Evolutionary conservation across 2,888 invertebrate species (phyloP), one percentile per base, ranked within the genome.

Genomic region (Amphipyra tragopoginis): DNA sequence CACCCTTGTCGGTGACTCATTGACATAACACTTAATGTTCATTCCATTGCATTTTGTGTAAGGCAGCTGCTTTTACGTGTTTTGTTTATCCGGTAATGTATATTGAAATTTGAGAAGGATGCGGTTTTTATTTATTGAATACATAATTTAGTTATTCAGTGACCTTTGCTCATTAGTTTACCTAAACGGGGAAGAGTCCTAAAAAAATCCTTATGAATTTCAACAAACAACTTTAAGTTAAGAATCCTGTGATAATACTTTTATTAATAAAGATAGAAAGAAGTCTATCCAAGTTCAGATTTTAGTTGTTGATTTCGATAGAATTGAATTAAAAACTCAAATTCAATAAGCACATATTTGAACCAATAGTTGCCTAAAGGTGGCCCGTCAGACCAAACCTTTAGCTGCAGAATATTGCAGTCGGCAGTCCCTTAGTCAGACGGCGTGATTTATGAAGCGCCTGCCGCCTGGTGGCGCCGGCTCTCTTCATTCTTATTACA

Each of bases 391-490:
- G 51, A 47, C 21, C 51, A 44, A 50, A 52, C 42, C 56, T 58
- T 75, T 74, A 66, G 48, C 39, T 45, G 47, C 69, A 73, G 33
- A 67, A 47, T 73, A 61, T 68, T 47, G 43, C 45, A 67, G 74
- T 73, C 68, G 73, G 60, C 74, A 67, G 70, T 68, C 70, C 75
- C 75, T 75, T 59, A 68, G 72, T 72, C 74, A 75, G 81, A 70
- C 79, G 57, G 75, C 76, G 83, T 89, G 88, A 88, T 89, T 88
- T 89, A 88, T 87, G 77, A 75, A 66, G 68, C 77, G 81, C 72
- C 69, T 79, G 79, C 75, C 61, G 75, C 55, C 60, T 67, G 50
- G 76, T 86, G 90, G 89, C 89, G 89, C 88, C 88, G 80, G 69
- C 64, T 62, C 76, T 60, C 72, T 76, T 78, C 70, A 77, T 84